Conservation (phyloP, 2,888 invertebrate genomes). For the Drosophila siamana region DNA sequence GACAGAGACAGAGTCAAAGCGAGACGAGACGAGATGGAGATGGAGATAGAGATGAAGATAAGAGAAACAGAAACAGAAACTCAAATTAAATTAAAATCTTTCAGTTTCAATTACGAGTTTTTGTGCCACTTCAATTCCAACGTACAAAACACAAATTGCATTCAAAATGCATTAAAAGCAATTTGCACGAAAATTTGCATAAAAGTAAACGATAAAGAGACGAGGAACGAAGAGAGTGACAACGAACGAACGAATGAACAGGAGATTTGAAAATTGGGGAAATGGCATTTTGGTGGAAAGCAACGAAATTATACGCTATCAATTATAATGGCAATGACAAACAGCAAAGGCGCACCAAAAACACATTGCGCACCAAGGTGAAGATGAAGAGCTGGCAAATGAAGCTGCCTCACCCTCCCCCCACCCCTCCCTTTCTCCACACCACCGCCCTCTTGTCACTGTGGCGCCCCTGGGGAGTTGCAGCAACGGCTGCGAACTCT, state of each 20-base stretch:
- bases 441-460: no score
- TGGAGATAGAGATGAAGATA: conserved; percentile 34
- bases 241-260: conserved; percentile 1
- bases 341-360: conserved; percentile 65
- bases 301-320: conserved; percentile 78
- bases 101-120: conserved; percentile 82
- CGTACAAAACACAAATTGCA: conserved; percentile 82
- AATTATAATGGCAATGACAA: conserved; percentile 82
- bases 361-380: conserved; percentile 57
- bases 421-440: no score
- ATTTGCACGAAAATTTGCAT: conserved; percentile 81
- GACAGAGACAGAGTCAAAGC: background rate
- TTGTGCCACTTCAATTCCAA: conserved; percentile 80
- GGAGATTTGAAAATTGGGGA: conserved; percentile 27
- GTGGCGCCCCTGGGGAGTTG: background rate
- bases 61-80: conserved; percentile 70
- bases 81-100: conserved; percentile 82
- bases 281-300: conserved; percentile 46
- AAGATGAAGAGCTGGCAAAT: conserved; percentile 57
- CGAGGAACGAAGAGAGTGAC: conserved; percentile 3
- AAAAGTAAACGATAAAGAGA: conserved; percentile 59
- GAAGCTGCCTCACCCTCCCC: background rate
- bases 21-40: background rate
- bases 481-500: conserved; percentile 37
- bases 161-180: conserved; percentile 82